These are phyloP conservation scores for Sinocyclocheilus anshuiensis DNA, from an alignment of 2,113 vertebrate genomes.

Conservation along the genomic window DNA sequence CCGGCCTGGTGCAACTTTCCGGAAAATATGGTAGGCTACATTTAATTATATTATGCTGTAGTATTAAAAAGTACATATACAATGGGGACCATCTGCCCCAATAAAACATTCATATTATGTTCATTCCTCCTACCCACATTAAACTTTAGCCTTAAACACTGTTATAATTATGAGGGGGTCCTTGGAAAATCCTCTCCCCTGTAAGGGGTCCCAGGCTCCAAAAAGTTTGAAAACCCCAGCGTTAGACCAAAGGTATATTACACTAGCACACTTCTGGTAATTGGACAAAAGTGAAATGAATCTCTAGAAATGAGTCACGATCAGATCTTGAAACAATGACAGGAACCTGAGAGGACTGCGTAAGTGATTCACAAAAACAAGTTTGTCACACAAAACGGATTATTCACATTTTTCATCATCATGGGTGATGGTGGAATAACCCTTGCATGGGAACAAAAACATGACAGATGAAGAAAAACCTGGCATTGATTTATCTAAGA, in stretches of 20 bases:
- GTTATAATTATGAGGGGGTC: too few species aligned
- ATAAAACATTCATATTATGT: too few species aligned
- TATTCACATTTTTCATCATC: constrained; percentile 41
- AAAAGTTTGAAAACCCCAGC: too few species aligned
- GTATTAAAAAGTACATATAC: too few species aligned
- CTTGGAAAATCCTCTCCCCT: too few species aligned
- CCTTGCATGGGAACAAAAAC: constrained; percentile 56
- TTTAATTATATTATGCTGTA: too few species aligned
- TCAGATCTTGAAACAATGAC: constrained; percentile 24
- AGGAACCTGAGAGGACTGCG: constrained; percentile 20
- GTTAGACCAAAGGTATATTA: not conserved
- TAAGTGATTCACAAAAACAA: constrained; percentile 48
- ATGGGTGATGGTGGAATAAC: constrained; percentile 45
- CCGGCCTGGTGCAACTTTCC: too few species aligned
- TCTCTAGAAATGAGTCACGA: constrained; percentile 50
- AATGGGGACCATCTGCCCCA: too few species aligned
- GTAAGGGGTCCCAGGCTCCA: too few species aligned
- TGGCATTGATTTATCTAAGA: not conserved
- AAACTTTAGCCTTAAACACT: too few species aligned
- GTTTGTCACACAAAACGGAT: constrained; percentile 48
- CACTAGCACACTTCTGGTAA: constrained; percentile 22
- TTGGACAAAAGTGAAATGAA: not conserved
- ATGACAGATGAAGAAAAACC: not conserved
- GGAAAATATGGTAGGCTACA: too few species aligned
- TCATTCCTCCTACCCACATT: too few species aligned